These are phyloP conservation scores for Brachionus koreanus DNA, from an alignment of 1,140 invertebrate genomes.

Conservation along the genomic window DNA sequence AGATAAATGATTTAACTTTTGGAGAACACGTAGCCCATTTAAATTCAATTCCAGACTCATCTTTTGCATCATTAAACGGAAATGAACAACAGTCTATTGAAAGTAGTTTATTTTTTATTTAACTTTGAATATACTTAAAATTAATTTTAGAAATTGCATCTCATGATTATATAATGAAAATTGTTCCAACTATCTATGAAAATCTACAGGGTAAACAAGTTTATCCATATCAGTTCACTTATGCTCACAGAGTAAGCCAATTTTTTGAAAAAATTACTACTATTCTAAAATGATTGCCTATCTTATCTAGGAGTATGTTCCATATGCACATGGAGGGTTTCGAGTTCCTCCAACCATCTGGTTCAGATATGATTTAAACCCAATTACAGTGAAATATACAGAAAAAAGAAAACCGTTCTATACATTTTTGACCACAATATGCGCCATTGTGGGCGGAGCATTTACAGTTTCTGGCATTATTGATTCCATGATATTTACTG, in stretches of 20 bases:
- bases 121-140: conserved; percentile 15
- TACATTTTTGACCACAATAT: conserved; percentile 66
- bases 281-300: background rate
- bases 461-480: conserved; percentile 68
- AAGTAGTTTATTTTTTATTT: background rate
- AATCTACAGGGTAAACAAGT: conserved; percentile 55
- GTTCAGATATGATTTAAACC: conserved; percentile 61
- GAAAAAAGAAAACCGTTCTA: conserved; percentile 63
- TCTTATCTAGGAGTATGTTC: conserved; percentile 55
- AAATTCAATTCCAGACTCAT: conserved; percentile 43
- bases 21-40: conserved; percentile 53
- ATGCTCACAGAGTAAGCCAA: conserved; percentile 60
- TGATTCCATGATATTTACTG: conserved; percentile 65
- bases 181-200: conserved; percentile 65
- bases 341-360: conserved; percentile 63
- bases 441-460: conserved; percentile 68
- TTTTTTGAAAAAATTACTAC: background rate
- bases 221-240: conserved; percentile 65
- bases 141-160: conserved; percentile 60
- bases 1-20: conserved; percentile 63
- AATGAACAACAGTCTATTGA: background rate
- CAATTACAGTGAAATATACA: conserved; percentile 65
- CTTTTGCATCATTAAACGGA: conserved; percentile 21
- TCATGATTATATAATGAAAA: conserved; percentile 66
- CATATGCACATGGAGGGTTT: conserved; percentile 56